A percentile compares a stretch with the other conserved stretches of the same genome.
Conservation (phyloP, 1,140 invertebrate genomes). For the Ectropis grisescens region DNA sequence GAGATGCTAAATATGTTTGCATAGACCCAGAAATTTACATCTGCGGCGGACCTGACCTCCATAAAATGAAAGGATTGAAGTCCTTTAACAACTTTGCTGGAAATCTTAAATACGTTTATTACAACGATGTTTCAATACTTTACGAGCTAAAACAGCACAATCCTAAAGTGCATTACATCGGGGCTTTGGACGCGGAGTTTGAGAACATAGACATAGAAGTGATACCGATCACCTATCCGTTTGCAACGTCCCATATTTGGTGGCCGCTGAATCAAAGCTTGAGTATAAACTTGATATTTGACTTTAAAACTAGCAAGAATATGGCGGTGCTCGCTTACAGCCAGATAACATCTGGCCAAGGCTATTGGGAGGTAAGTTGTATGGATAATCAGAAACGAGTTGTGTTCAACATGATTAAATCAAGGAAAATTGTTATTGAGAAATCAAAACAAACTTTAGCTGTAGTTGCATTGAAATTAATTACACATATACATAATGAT, state of each 20-base stretch:
- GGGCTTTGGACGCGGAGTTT: slow-evolving; percentile 85
- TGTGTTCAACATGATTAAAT: too few species aligned
- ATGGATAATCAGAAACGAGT: too few species aligned
- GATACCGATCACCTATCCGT: slow-evolving; percentile 93
- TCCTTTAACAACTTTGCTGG: slow-evolving; percentile 87
- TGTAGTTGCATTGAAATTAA: too few species aligned
- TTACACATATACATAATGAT: too few species aligned
- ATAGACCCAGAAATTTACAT: slow-evolving; percentile 95
- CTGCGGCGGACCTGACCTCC: slow-evolving; percentile 84
- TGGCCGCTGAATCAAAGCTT: slow-evolving; percentile 81
- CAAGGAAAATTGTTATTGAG: too few species aligned
- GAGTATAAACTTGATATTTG: slow-evolving; percentile 85
- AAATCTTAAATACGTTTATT: slow-evolving; percentile 92
- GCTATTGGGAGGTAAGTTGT: slow-evolving; percentile 87
- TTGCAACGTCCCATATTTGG: slow-evolving; percentile 89
- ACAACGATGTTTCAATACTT: slow-evolving; percentile 91
- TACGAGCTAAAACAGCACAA: slow-evolving; percentile 87
- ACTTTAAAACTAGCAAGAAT: slow-evolving; percentile 88
- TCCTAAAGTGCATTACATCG: slow-evolving; percentile 86
- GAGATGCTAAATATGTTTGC: slow-evolving; percentile 82
- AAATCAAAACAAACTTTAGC: too few species aligned
- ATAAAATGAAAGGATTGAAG: slow-evolving; percentile 81
- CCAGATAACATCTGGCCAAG: slow-evolving; percentile 79
- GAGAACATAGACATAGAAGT: slow-evolving; percentile 87
- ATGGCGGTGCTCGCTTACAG: slow-evolving; percentile 88